These are phyloP conservation scores for Aphyosemion australe DNA, from an alignment of 2,113 vertebrate genomes.

Conservation along the genomic window DNA sequence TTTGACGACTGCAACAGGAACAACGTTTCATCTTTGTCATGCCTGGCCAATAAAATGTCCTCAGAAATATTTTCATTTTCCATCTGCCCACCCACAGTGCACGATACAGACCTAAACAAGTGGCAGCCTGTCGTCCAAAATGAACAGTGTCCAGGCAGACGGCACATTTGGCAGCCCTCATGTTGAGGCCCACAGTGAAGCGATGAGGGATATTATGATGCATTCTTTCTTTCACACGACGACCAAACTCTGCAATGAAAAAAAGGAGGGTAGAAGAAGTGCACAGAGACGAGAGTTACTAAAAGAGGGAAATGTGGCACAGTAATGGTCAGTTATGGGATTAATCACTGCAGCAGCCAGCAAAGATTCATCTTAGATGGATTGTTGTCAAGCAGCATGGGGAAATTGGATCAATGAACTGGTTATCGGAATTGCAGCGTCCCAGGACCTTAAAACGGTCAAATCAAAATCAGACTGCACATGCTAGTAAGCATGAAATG, in stretches of 20 bases:
- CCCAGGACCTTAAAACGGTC: constrained; percentile 5
- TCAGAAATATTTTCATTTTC: constrained; percentile 35
- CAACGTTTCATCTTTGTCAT: constrained; percentile 6
- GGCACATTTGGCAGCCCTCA: constrained; percentile 95
- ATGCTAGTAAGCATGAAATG: constrained; percentile 50
- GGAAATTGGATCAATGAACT: constrained; percentile 34
- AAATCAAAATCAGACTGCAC: constrained; percentile 32
- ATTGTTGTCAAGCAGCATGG: constrained; percentile 27
- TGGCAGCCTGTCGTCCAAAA: constrained; percentile 97
- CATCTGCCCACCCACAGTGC: constrained; percentile 1
- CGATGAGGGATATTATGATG: constrained; percentile 98
- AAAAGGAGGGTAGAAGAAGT: constrained; percentile 8
- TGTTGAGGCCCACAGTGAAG: constrained; percentile 95
- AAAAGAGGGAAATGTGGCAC: constrained; percentile 9
- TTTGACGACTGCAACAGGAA: not conserved
- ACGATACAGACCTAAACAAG: constrained; percentile 87
- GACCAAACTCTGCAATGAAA: constrained; percentile 88
- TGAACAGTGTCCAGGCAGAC: constrained; percentile 98
- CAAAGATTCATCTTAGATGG: constrained; percentile 12
- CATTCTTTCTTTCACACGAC: constrained; percentile 96
- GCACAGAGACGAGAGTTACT: constrained; percentile 1
- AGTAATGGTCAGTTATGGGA: not conserved
- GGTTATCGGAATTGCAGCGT: constrained; percentile 4
- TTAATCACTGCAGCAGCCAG: constrained; percentile 12
- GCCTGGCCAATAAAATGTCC: constrained; percentile 22